Evolutionary conservation across 2,888 invertebrate species (phyloP), one percentile per base, ranked within the genome.

Genomic region (Chloroclystis v-ata): DNA sequence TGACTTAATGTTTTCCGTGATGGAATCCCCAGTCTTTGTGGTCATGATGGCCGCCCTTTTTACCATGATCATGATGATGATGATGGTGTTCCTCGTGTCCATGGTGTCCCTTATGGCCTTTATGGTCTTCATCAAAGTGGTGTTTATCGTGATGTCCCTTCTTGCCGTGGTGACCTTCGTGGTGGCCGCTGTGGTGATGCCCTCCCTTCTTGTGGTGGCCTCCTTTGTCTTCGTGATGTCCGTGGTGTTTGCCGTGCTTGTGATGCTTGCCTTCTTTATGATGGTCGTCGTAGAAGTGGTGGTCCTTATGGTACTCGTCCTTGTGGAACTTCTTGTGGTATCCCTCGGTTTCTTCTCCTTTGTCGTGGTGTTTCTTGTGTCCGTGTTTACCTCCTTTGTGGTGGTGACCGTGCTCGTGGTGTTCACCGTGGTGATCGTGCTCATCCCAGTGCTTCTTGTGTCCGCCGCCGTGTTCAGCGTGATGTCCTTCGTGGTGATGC

Each of bases 251-350:
- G 0, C 86, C 86, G 28, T 87, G 82, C 48, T 87, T 87, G 59
- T 87, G 86, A 37, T 87, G 86, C 57, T 87, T 86, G 65, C 86
- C 86, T 67, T 82, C 83, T 8, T 82, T 63, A 49, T 86, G 86
- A 49, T 86, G 77, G 60, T 79, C 86, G 63, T 85, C 86, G 64
- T 86, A 84, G 65, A 85, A 86, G 77, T 86, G 84, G 53, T 86
- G 86, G 54, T 86, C 85, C 66, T 86, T 86, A 57, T 86, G 83
- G 79, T 76, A 86, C 67, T 75, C 69, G 50, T 86, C 86, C 63
- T 86, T 86, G 44, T 86, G 86, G 65, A 83, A 83, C 48, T 86
- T 86, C 74, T 86, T 86, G 68, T 86, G 86, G 66, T 73, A 86
- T 7, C 86, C 86, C 41, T 85, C 85, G 55, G 74, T 75, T 49